Percentiles rank a stretch among this genome's conserved stretches.
These are phyloP conservation scores for Eilema griseolum DNA, from an alignment of 2,888 invertebrate genomes.

Conservation along the genomic window DNA sequence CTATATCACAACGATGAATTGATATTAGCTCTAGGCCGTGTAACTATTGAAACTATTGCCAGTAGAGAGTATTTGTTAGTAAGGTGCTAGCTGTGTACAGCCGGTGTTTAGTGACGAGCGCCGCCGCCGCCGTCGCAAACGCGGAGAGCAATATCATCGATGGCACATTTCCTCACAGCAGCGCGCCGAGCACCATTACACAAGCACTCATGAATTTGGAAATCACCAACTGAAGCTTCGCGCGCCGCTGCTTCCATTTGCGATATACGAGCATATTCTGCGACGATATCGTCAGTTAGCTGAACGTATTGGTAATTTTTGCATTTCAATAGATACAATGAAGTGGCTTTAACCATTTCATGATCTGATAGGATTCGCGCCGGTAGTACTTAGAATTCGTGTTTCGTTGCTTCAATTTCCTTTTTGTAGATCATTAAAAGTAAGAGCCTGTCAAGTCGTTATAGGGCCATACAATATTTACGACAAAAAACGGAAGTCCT, in stretches of 20 bases:
- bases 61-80: slow-evolving; percentile 24
- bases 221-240: slow-evolving; percentile 43
- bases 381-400: background rate
- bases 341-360: background rate
- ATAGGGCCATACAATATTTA: background rate
- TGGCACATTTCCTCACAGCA: slow-evolving; percentile 59
- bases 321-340: background rate
- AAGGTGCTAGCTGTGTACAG: slow-evolving; percentile 23
- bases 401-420: background rate
- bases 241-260: slow-evolving; percentile 22
- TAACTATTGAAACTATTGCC: slow-evolving; percentile 22
- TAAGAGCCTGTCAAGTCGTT: background rate
- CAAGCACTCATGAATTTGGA: slow-evolving; percentile 58
- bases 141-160: slow-evolving; percentile 57
- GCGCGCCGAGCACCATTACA: slow-evolving; percentile 20
- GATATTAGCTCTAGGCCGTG: background rate
- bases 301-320: background rate
- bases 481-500: background rate
- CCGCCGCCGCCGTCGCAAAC: slow-evolving; percentile 47
- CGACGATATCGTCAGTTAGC: background rate
- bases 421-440: background rate
- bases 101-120: slow-evolving; percentile 12
- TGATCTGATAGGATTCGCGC: background rate
- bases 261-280: background rate
- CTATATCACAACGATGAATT: background rate